Base-by-base conservation (phyloP, 35 echinoderm and acorn worm genomes). In the Nesometra sesokonis region DNA sequence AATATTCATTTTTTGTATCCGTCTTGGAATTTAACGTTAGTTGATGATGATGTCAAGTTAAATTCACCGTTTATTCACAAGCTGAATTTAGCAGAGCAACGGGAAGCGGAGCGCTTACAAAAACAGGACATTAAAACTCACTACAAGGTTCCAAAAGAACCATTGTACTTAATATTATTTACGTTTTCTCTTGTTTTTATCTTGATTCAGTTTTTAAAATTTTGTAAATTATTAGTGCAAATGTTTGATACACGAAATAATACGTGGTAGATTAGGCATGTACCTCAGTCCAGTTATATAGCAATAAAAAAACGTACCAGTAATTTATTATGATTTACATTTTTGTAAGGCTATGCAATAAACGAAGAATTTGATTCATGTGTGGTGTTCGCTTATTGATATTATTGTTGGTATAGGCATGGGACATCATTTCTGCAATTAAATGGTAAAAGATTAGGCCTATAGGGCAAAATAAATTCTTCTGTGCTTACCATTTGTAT, bases 1-100 rank as follows among this genome's bases (percentile, higher is more conserved):
- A 78, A 91, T 37, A 37, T 91, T 31, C 40, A 5, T 8, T 91
- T 91, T 34, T 79, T 47, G 0, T 43, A 91, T 37, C 90, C 90
- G 21, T 87, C 79, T 13, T 91, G 90, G 90, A 97, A 97, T 85
- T 8, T 91, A 86, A 91, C 94, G 0, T 67, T 77, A 0, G 76
- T 84, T 5, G 11, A 84, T 7, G 76, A 67, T 27, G 76, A 67
- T 17, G 23, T 17, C 8, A 67, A 67, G 9, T 27, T 67, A 11
- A 67, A 67, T 27, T 67, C 52, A 19, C 52, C 52, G 52, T 67
- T 67, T 67, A 67, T 67, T 67, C 52, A 27, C 2, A 19, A 67
- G 52, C 52, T 67, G 23, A 1, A 27, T 67, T 67, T 67, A 27
- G 52, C 23, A 67, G 23, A 11, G 0, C 23, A 13, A 67, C 52